phyloP scores from a whole-genome alignment of 2,797 vertebrate species.

The Lagodon rhomboides region DNA sequence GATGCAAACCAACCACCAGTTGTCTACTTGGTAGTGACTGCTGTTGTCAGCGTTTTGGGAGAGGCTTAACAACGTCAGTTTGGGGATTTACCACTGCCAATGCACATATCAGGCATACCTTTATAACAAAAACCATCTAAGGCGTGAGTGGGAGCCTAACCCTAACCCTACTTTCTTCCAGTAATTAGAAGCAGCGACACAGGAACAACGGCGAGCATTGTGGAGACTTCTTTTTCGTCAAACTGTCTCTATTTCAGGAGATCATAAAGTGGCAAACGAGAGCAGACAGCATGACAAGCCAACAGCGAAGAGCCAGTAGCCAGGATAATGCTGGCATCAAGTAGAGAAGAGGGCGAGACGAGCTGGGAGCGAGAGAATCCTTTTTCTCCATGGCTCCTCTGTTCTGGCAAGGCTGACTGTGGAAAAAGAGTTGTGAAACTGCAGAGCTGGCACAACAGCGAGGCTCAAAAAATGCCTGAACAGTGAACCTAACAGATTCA shows the following conservation, averaged over 20 bases:
- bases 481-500: constrained; percentile 24
- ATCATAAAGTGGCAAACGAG: constrained; percentile 33
- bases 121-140: constrained; percentile 1
- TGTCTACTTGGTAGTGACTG: too few species aligned
- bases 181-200: constrained; percentile 18
- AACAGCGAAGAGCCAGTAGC: constrained; percentile 45
- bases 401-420: constrained; percentile 45
- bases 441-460: constrained; percentile 55
- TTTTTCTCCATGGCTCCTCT: constrained; percentile 33
- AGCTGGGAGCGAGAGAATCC: constrained; percentile 30
- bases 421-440: constrained; percentile 66
- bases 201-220: background rate
- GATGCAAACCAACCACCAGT: too few species aligned
- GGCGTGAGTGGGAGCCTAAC: background rate
- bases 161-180: background rate
- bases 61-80: background rate
- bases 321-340: constrained; percentile 30
- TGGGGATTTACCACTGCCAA: background rate
- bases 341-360: constrained; percentile 26
- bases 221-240: constrained; percentile 15
- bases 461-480: constrained; percentile 25
- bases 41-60: background rate
- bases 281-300: constrained; percentile 46
- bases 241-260: constrained; percentile 31
- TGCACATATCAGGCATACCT: background rate